Evolutionary conservation across 2,797 vertebrate genomes (phyloP), one percentile per base, ranked within the genome.

Genomic region (Alexandromys oeconomus): DNA sequence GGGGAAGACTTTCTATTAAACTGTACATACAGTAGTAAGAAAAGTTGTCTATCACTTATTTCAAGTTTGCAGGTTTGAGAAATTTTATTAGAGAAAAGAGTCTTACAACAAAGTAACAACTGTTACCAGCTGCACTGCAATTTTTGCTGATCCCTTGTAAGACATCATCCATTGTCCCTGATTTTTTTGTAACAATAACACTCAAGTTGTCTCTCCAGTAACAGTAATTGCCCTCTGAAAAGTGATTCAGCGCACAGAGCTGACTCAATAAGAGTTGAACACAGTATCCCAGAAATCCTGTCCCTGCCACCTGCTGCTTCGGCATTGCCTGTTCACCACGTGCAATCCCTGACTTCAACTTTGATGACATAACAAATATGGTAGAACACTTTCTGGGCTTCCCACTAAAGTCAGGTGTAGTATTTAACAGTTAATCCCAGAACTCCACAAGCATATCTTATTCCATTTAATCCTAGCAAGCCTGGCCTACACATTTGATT

Each of bases 141-240:
- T 61, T 73, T 84, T 37, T 78, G 27, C 74, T 63, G 23, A 43
- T 51, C 11, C 63, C 71, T 51, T 59, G 11, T 21, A 85, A 59
- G 63, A 81, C 43, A 89, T 34, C 40, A 69, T 40, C 57, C n/a
- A 40, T 25, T 46, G 6, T 74, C 34, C 21, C 91, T 43, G 37
- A 88, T 27, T 93, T 91, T 86, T 91, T 91, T 71, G 23, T 67
- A 89, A 74, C 73, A 92, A 43, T n/a, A 90, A 61, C 5, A n/a
- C 69, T 94, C 87, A 46, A 80, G 80, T 59, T 92, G 14, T 65
- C 88, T 92, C 86, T 95, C 86, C 88, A 89, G 19, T 67, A 92
- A 87, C 15, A 95, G 65, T 51, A 54, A 89, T 0, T 69, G 67
- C 6, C 51, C 37, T 85, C 54, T 67, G 65, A 51, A 91, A 95